phyloP scores from a whole-genome alignment of 2,113 vertebrate species.

The Amia ocellicauda region DNA sequence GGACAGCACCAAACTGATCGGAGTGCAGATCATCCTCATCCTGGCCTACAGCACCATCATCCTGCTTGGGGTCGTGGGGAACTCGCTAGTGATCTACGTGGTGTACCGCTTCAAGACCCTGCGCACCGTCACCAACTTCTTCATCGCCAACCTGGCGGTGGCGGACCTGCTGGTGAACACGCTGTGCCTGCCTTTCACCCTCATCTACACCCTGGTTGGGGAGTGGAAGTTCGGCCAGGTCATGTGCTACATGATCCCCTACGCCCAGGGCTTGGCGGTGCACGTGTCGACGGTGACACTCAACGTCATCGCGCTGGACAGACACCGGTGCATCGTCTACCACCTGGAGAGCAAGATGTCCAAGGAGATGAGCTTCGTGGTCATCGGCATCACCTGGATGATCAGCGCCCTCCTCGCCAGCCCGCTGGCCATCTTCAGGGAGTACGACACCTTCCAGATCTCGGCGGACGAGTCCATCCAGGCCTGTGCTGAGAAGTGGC shows the following conservation, averaged over 20 bases:
- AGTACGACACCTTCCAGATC: constrained; percentile 77
- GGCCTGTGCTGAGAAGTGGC: constrained; percentile 87
- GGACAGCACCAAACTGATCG: constrained; percentile 82
- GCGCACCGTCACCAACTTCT: constrained; percentile 89
- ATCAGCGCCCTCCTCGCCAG: constrained; percentile 83
- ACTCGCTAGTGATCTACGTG: constrained; percentile 88
- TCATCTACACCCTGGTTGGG: constrained; percentile 79
- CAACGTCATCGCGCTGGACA: constrained; percentile 89
- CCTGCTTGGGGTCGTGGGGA: constrained; percentile 82
- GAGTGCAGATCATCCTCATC: constrained; percentile 83
- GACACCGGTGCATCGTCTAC: constrained; percentile 84
- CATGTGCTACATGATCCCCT: constrained; percentile 86
- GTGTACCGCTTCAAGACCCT: constrained; percentile 87
- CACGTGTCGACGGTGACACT: constrained; percentile 90
- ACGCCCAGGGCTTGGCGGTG: constrained; percentile 84
- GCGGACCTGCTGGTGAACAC: constrained; percentile 88
- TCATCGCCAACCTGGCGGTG: constrained; percentile 88
- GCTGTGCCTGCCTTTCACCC: constrained; percentile 85
- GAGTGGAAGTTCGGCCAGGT: constrained; percentile 87
- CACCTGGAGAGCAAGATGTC: constrained; percentile 89
- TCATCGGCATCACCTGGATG: constrained; percentile 82
- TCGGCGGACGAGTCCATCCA: constrained; percentile 73
- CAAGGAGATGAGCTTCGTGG: constrained; percentile 76
- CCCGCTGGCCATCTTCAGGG: constrained; percentile 89
- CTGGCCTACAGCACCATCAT: constrained; percentile 89